These are phyloP conservation scores for Drosophila demipolita DNA, from an alignment of 2,888 invertebrate genomes.

Conservation along the genomic window DNA sequence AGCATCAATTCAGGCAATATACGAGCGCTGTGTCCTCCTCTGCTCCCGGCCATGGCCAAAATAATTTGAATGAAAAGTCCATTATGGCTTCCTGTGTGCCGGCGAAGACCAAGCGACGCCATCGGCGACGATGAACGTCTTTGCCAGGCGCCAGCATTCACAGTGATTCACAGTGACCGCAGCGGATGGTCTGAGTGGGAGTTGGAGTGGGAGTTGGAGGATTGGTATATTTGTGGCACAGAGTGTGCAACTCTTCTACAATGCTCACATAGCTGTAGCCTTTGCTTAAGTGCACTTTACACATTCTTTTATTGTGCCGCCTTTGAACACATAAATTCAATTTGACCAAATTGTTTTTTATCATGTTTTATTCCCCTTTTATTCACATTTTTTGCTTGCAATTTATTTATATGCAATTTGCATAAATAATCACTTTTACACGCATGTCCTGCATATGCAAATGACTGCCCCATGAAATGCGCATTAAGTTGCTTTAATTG, in stretches of 20 bases:
- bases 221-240: conserved; percentile 30
- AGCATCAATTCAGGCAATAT: conserved; percentile 75
- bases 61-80: conserved; percentile 85
- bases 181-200: conserved; percentile 14
- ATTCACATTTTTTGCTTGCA: conserved; percentile 39
- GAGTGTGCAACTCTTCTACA: conserved; percentile 60
- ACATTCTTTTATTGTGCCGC: conserved; percentile 69
- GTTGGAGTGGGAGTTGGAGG: background rate
- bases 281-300: conserved; percentile 78
- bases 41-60: conserved; percentile 55
- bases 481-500: conserved; percentile 81
- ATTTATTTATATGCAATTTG: conserved; percentile 79
- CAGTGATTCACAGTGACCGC: conserved; percentile 76
- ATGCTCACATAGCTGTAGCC: conserved; percentile 24
- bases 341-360: conserved; percentile 71
- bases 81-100: conserved; percentile 82
- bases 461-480: conserved; percentile 68
- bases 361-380: conserved; percentile 20
- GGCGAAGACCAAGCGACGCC: conserved; percentile 55
- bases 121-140: conserved; percentile 60
- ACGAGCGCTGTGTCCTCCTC: conserved; percentile 43
- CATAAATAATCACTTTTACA: conserved; percentile 80
- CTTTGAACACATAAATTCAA: conserved; percentile 76
- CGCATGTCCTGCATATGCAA: conserved; percentile 69
- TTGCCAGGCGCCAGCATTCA: conserved; percentile 68